These are phyloP conservation scores for Poecilia picta DNA, from an alignment of 2,797 vertebrate genomes.

Conservation along the genomic window DNA sequence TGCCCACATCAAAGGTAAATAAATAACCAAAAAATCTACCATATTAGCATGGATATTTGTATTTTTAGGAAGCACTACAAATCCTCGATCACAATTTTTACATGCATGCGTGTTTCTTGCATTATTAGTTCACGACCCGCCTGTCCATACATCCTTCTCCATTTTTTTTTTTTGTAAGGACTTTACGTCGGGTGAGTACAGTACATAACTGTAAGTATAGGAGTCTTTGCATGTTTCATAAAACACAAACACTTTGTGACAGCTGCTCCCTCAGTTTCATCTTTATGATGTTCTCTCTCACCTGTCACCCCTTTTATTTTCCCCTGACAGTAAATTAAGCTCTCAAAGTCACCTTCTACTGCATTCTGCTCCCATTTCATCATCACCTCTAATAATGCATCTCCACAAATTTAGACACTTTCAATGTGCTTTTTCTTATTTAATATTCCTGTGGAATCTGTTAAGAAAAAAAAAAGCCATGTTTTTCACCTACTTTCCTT, in stretches of 20 bases:
- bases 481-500: not conserved
- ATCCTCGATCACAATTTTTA: not conserved
- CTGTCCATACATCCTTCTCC: no score
- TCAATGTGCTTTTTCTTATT: not conserved
- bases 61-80: not conserved
- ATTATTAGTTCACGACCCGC: conserved; percentile 1
- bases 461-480: not conserved
- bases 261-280: not conserved
- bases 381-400: not conserved
- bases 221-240: not conserved
- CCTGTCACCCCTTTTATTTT: not conserved
- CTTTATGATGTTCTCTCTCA: conserved; percentile 5
- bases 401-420: not conserved
- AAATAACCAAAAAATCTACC: not conserved
- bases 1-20: not conserved
- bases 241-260: conserved; percentile 1
- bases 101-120: not conserved
- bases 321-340: conserved; percentile 10
- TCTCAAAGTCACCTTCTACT: conserved; percentile 1
- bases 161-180: not conserved
- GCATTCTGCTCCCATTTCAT: not conserved
- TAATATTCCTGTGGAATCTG: not conserved
- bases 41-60: not conserved
- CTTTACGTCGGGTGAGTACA: not conserved
- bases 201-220: not conserved